phyloP scores from a whole-genome alignment of 2,797 vertebrate genomes.

The Calcarius lapponicus region DNA sequence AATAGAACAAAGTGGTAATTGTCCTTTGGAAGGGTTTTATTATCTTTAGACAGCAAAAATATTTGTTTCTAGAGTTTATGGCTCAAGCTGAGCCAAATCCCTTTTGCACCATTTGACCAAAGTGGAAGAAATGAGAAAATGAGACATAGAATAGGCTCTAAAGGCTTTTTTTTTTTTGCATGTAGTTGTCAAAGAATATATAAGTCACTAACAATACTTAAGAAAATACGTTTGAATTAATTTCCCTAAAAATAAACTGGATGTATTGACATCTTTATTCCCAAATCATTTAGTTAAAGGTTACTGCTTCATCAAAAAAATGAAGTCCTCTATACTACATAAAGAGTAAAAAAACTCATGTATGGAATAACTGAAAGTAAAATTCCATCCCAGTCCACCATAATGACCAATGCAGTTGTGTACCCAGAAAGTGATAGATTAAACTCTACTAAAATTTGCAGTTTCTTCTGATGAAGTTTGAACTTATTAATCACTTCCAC shows the following conservation, averaged over 20 bases:
- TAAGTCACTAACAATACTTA: not conserved
- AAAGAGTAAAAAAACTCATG: not conserved
- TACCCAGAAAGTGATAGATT: not conserved
- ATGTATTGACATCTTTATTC: not conserved
- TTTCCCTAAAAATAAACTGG: not conserved
- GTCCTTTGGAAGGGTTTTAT: constrained; percentile 9
- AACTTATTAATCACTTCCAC: not conserved
- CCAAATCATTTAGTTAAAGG: not conserved
- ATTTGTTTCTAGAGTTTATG: constrained; percentile 1
- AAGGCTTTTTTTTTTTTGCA: not conserved
- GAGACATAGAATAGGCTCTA: not conserved
- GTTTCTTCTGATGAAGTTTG: not conserved
- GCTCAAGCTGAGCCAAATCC: constrained; percentile 8
- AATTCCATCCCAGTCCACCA: not conserved
- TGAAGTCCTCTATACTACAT: not conserved
- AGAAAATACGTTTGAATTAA: not conserved
- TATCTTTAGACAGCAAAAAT: constrained; percentile 12
- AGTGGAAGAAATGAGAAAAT: not conserved
- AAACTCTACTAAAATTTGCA: not conserved
- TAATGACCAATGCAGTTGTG: not conserved
- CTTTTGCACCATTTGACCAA: not conserved
- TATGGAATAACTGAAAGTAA: not conserved
- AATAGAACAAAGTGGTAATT: not conserved
- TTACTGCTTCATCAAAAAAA: not conserved
- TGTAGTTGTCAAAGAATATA: not conserved